Evolutionary conservation across 2,797 vertebrate species (phyloP).

Genomic region (Lithobates sylvaticus): DNA sequence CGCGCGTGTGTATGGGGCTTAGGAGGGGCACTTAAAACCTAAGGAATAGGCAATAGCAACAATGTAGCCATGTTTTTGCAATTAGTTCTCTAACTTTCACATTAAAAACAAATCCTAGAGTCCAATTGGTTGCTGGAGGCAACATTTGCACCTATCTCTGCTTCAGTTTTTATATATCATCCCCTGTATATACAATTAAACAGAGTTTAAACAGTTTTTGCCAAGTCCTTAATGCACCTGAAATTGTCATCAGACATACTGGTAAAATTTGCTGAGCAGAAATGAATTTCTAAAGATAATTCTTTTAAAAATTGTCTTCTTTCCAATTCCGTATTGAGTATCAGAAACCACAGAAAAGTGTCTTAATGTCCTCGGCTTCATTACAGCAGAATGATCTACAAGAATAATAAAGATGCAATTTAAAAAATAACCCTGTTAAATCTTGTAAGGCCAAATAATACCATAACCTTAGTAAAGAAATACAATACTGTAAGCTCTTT

Average conservation of each 20-base stretch:
- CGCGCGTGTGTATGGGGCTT: too few relatives aligned
- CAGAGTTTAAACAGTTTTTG: too few relatives aligned
- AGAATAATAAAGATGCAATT: conserved; percentile 48
- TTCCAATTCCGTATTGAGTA: conserved; percentile 33
- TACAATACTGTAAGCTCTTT: conserved; percentile 40
- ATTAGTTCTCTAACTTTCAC: too few relatives aligned
- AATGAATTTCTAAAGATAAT: conserved; percentile 8
- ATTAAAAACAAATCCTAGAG: too few relatives aligned
- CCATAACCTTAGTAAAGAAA: conserved; percentile 35
- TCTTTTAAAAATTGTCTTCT: conserved; percentile 21
- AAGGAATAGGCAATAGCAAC: too few relatives aligned
- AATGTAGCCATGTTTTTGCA: too few relatives aligned
- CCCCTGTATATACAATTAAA: too few relatives aligned
- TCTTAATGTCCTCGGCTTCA: conserved; percentile 45
- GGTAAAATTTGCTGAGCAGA: not conserved
- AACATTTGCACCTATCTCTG: too few relatives aligned
- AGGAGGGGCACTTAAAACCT: too few relatives aligned
- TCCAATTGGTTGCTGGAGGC: too few relatives aligned
- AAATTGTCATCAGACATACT: not conserved
- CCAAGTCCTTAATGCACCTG: not conserved
- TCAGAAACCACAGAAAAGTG: conserved; percentile 45
- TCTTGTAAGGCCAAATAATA: conserved; percentile 35
- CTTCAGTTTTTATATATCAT: too few relatives aligned
- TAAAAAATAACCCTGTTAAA: conserved; percentile 41
- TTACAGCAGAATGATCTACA: conserved; percentile 31